Base-by-base conservation (phyloP, 2,888 invertebrate genomes). In the Rotaria sp. region DNA sequence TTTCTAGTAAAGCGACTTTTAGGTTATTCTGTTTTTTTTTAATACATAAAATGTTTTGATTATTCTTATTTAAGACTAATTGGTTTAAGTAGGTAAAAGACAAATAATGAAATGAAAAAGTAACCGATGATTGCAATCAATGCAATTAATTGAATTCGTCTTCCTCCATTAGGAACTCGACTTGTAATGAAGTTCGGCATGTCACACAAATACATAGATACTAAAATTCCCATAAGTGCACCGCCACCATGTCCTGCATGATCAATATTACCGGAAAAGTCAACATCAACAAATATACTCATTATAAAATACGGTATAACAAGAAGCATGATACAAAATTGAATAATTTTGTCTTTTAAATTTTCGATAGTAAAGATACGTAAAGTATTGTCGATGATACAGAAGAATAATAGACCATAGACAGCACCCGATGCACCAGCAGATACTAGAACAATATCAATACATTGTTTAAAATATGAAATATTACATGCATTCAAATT, bases 171-270 rank as follows among this genome's bases (percentile, higher is more conserved):
- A 8, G 35, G 13, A 8, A 41, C 75, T 13, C 59, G 59, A 30
- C 4, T 18, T 41, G 21, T 75, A 24, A 75, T 21, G 35, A 75
- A 75, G 11, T 75, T 18, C 24, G 75, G 75, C 35, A 75, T 41
- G 5, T 75, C 75, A 41, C 75, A 75, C 35, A 75, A 24, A 24
- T 18, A 75, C 8, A 38, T 24, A 11, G 75, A 41, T 7, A 75
- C 35, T 38, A 75, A 75, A 75, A 75, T 75, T 21, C 75, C 75
- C 75, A 75, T 75, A 8, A 75, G 21, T 41, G 75, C 75, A 75
- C 75, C 75, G 18, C 75, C 75, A 7, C 38, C 41, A 75, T 75
- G 75, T 41, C 41, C 75, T 41, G 75, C 75, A 75, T 75, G 75
- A 75, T 75, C 75, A 75, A 75, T 41, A 75, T 30, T 8, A 41